A percentile compares a stretch with the other conserved stretches of the same genome.
Evolutionary conservation across 2,113 vertebrate genomes (phyloP).

Genomic region (Craseonycteris thonglongyai): DNA sequence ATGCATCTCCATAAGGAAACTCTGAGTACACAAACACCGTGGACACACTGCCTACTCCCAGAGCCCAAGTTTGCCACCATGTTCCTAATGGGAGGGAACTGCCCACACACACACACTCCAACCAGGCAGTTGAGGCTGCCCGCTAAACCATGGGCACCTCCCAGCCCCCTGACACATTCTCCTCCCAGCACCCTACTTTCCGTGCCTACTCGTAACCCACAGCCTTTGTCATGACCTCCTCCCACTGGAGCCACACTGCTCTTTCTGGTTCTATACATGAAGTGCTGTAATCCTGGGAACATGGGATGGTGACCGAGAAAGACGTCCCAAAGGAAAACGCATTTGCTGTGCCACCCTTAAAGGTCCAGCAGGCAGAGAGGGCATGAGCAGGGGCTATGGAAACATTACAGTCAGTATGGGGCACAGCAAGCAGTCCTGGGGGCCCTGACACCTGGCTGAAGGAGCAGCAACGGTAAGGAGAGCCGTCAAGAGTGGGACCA

Average conservation of each 20-base stretch:
- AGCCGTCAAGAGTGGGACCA: not conserved
- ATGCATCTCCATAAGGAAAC: not conserved
- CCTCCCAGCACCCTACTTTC: not conserved
- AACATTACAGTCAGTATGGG: not conserved
- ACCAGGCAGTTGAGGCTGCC: not conserved
- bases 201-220: not conserved
- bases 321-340: not conserved
- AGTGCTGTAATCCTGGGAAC: not conserved
- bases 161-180: accelerated
- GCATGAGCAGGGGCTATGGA: not conserved
- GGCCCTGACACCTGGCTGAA: not conserved
- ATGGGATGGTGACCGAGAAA: not conserved
- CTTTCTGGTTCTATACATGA: not conserved
- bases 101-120: not conserved
- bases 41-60: not conserved
- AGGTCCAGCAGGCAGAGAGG: not conserved
- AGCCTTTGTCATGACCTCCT: not conserved
- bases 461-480: not conserved
- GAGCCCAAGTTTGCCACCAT: not conserved
- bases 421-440: not conserved
- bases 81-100: not conserved
- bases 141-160: not conserved
- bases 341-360: not conserved
- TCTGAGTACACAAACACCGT: not conserved
- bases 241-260: not conserved